A percentile compares a stretch with the other conserved stretches of the same genome.
These are phyloP conservation scores for Heterohyrax brucei DNA, from an alignment of 2,797 vertebrate genomes.

Conservation along the genomic window DNA sequence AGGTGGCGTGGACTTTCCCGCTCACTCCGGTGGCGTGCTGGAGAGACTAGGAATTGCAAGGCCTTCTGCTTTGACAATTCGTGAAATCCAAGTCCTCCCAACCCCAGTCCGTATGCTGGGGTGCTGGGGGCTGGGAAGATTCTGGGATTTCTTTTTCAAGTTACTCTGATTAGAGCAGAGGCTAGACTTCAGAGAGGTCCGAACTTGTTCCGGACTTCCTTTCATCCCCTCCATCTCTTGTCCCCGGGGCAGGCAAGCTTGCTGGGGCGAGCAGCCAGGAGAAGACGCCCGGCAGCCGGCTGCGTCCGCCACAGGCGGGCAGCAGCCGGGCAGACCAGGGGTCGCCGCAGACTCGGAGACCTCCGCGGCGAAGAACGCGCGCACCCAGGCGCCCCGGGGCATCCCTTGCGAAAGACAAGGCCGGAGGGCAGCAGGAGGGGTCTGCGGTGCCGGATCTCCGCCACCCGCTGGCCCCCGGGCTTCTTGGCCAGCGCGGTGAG, in stretches of 20 bases:
- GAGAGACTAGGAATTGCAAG: constrained; percentile 49
- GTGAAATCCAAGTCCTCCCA: not conserved
- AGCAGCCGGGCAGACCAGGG: not conserved
- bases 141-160: not conserved
- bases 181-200: constrained; percentile 18
- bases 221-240: not conserved
- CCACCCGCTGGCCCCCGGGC: not conserved
- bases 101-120: not conserved
- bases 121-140: not conserved
- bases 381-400: constrained; percentile 29
- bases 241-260: not conserved
- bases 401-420: constrained; percentile 69
- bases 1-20: constrained; percentile 65
- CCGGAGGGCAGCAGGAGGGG: not conserved
- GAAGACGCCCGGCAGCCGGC: not conserved
- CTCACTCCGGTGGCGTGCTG: constrained; percentile 35
- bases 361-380: not conserved
- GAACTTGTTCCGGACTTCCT: constrained; percentile 49
- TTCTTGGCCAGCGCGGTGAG: not conserved
- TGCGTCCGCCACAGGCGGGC: not conserved
- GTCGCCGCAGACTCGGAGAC: not conserved
- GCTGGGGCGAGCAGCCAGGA: not conserved
- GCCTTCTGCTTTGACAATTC: constrained; percentile 15
- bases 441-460: not conserved
- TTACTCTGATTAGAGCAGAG: not conserved